Percentiles rank a stretch among this genome's conserved stretches.
phyloP scores from a whole-genome alignment of 2,888 invertebrate genomes.

The Spatulosminthurus flaviceps region DNA sequence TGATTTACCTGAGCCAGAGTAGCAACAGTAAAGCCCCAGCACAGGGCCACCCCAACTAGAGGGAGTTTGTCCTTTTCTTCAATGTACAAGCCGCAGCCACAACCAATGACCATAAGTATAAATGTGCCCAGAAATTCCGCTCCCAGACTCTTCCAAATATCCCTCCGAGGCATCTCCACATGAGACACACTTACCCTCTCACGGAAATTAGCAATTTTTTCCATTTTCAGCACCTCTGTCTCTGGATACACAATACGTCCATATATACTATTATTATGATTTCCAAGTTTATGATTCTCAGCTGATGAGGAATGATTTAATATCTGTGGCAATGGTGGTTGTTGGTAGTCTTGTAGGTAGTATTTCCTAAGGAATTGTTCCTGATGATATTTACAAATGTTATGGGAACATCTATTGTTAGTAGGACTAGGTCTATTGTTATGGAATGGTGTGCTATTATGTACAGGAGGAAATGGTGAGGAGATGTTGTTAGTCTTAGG shows the following conservation, averaged over 20 bases:
- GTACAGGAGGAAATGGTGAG: too few species aligned
- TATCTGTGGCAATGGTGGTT: too few species aligned
- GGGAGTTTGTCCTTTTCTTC: constrained; percentile 65
- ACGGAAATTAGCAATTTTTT: constrained; percentile 58
- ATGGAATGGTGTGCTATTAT: background rate
- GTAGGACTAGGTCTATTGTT: background rate
- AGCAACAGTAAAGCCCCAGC: constrained; percentile 84
- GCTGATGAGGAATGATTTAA: too few species aligned
- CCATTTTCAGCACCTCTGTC: constrained; percentile 61
- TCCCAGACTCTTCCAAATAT: constrained; percentile 74
- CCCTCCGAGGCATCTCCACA: constrained; percentile 56
- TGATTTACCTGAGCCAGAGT: constrained; percentile 80
- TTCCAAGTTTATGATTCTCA: background rate
- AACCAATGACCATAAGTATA: constrained; percentile 84
- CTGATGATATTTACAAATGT: constrained; percentile 8
- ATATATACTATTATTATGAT: constrained; percentile 37
- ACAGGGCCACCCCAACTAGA: constrained; percentile 74
- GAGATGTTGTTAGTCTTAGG: too few species aligned
- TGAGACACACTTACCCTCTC: constrained; percentile 55
- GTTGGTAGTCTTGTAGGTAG: background rate
- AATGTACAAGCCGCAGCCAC: constrained; percentile 76
- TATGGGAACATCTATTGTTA: background rate
- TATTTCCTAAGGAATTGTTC: constrained; percentile 28
- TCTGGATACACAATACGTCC: constrained; percentile 45
- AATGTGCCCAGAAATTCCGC: constrained; percentile 79